Conservation (phyloP, 2,113 vertebrate genomes). For the Mustela lutreola region DNA sequence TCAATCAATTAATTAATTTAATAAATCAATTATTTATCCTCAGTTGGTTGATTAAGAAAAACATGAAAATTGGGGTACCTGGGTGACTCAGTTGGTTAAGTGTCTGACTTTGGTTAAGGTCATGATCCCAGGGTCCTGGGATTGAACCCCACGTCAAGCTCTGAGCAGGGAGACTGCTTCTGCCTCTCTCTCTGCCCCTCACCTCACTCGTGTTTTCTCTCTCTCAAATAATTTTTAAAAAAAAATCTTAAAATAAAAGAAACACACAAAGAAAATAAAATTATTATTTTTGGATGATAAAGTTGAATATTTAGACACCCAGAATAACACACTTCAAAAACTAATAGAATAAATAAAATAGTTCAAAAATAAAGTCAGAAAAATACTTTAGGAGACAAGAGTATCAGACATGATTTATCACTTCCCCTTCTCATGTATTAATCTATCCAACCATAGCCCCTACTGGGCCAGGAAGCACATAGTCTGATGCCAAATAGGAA, state of each 20-base stretch:
- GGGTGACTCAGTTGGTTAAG: not conserved
- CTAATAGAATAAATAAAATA: not conserved
- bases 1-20: no score
- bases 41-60: not conserved
- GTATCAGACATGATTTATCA: not conserved
- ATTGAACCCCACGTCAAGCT: not conserved
- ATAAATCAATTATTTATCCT: not conserved
- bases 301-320: slow-evolving; percentile 18
- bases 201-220: no score
- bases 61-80: not conserved
- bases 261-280: not conserved
- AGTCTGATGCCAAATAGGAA: not conserved
- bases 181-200: no score
- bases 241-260: not conserved
- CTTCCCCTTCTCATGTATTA: not conserved
- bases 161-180: no score
- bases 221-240: no score
- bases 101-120: no score
- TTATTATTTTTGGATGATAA: not conserved
- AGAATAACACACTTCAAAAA: not conserved
- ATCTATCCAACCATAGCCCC: not conserved
- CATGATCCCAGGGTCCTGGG: no score
- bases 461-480: not conserved
- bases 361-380: not conserved
- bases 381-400: not conserved